Base-by-base conservation (phyloP, 2,113 vertebrate species). In the Thalassoma bifasciatum region DNA sequence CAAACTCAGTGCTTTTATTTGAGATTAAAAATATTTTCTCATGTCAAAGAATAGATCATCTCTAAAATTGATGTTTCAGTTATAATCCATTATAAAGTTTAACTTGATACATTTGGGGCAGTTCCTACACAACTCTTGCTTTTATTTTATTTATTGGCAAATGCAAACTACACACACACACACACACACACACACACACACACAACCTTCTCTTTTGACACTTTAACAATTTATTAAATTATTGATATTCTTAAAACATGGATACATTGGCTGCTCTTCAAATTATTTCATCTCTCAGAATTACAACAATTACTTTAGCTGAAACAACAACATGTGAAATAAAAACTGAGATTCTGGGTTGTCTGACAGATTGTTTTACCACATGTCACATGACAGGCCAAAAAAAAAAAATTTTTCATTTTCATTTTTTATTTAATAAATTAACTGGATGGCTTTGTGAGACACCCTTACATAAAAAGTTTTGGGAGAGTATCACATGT, bases 161-260 rank as follows among this genome's bases (percentile, higher is more conserved):
- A 74, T 46, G 50, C 74, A 50, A 85, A 74, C 75, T 83, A 79
- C 65, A 56, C 8, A 79, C 26, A 14, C 24, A 14, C 34, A 68
- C 26, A 14, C 24, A 14, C 34, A 68, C 26, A 14, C 24, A 14
- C 34, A 68, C n/a, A n/a, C n/a, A n/a, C 22, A 37, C 26, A 14
- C 24, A 14, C 34, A 68, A 22, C 64, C 49, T 23, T 75, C 5
- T 72, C 49, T 26, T 69, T 50, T 77, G 51, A 67, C 63, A 73
- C 63, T 0, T 10, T 14, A 50, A 79, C 62, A 42, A 77, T 88
- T 83, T 83, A 78, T 70, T 78, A 82, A 63, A 84, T 84, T 81
- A 89, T 75, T 87, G 73, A 88, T 65, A 70, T 17, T 79, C 58
- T 84, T 9, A 16, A 46, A 72, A 75, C 68, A 81, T 66, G 88